Conservation (phyloP, 2,113 vertebrate genomes). For the Hyperopisus bebe region DNA sequence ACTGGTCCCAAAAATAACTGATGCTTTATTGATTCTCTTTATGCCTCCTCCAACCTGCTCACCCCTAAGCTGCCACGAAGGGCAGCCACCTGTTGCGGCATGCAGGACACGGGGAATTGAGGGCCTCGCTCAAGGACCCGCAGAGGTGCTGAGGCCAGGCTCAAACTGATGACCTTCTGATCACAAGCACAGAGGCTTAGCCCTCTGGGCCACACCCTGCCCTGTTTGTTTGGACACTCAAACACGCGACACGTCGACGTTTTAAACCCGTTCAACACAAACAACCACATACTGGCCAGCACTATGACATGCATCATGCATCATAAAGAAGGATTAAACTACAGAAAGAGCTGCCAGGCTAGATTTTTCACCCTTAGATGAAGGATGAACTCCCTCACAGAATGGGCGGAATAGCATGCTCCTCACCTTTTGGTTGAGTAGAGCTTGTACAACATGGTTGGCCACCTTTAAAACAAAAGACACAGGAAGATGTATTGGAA, state of each 20-base stretch:
- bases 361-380: background rate
- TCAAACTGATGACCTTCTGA: too few species aligned
- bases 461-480: constrained; percentile 56
- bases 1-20: too few species aligned
- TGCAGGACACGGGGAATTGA: too few species aligned
- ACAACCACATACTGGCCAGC: background rate
- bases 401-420: background rate
- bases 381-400: background rate
- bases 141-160: too few species aligned
- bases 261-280: background rate
- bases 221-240: background rate
- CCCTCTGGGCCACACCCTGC: too few species aligned
- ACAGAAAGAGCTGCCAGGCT: background rate
- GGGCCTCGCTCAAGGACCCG: too few species aligned
- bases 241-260: background rate
- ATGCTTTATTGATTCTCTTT: too few species aligned
- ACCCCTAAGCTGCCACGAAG: too few species aligned
- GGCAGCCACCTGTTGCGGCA: too few species aligned
- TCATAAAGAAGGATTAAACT: background rate
- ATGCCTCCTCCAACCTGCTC: too few species aligned
- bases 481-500: background rate
- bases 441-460: constrained; percentile 71
- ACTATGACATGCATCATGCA: background rate
- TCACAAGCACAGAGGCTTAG: too few species aligned
- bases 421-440: constrained; percentile 73